phyloP scores from a whole-genome alignment of 2,888 invertebrate genomes.

The Lithosia quadra region DNA sequence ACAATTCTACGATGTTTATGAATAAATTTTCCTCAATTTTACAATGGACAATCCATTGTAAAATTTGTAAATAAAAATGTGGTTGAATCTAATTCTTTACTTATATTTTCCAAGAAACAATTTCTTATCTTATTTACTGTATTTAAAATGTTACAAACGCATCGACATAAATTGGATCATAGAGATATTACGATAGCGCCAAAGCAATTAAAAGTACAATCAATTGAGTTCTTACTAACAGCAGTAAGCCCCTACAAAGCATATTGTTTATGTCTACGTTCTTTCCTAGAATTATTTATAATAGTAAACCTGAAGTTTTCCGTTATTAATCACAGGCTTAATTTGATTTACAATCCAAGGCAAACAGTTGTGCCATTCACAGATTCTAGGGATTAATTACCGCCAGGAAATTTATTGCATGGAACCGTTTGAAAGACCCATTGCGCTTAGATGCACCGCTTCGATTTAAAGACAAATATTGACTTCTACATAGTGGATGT shows the following conservation, averaged over 20 bases:
- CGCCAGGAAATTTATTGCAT: constrained; percentile 50
- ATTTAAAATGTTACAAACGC: constrained; percentile 19
- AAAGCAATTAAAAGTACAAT: constrained; percentile 54
- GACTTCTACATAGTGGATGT: constrained; percentile 37
- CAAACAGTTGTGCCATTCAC: constrained; percentile 61
- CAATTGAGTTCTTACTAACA: constrained; percentile 55
- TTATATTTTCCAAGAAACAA: constrained; percentile 35
- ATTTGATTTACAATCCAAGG: constrained; percentile 73
- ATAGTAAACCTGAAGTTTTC: constrained; percentile 67
- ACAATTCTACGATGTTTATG: constrained; percentile 21
- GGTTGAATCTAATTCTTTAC: constrained; percentile 28
- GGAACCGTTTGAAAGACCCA: constrained; percentile 43
- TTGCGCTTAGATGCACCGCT: constrained; percentile 36
- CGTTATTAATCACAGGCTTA: constrained; percentile 77
- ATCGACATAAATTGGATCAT: constrained; percentile 27
- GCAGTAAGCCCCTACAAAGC: constrained; percentile 45
- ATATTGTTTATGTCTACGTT: constrained; percentile 47
- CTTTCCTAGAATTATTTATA: constrained; percentile 65
- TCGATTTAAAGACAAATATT: constrained; percentile 26
- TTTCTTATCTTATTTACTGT: constrained; percentile 29
- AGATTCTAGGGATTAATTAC: constrained; percentile 50
- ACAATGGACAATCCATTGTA: constrained; percentile 23
- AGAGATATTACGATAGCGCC: constrained; percentile 40
- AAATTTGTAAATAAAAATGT: constrained; percentile 40
- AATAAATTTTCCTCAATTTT: constrained; percentile 33